Base-by-base conservation (phyloP, 1,140 invertebrate genomes). In the Oedothorax gibbosus region DNA sequence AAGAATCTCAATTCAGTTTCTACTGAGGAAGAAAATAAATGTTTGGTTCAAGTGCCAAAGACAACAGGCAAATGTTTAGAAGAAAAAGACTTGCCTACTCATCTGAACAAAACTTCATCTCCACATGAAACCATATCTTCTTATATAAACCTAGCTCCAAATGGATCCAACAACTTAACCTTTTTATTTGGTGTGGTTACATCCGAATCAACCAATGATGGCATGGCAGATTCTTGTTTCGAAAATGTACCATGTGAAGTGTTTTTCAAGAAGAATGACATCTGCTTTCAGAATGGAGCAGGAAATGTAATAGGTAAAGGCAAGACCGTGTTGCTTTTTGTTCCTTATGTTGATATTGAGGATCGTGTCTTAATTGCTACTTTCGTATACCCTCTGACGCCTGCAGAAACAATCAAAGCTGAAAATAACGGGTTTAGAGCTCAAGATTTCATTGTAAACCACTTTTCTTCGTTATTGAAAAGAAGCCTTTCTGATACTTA, bases 181-280 rank as follows among this genome's bases (percentile, higher is more conserved):
- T 75, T 75, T 35, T 7, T 75, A 10, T 75, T 75, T 75, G 72
- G 72, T 75, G 18, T 21, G 60, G 35, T 75, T 51, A 35, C 3
- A 11, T 14, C 35, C 2, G 6, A 11, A 20, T 60, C 72, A 8
- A n/a, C 56, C 14, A 8, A 75, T 15, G 53, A 57, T 7, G 72
- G 72, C 8, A 14, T 75, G 9, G 56, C 56, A 10, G 4, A 51
- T 57, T n/a, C 53, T 35, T 15, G 35, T 0, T 14, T 35, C 60
- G 51, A 35, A 21, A 14, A 35, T 57, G 15, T 18, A 15, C 21
- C 9, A 7, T 35, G 49, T 60, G 10, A 21, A 60, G 54, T 75
- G 11, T 57, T 57, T 60, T 75, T 75, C 60, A 12, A 21, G 3
- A n/a, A 21, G 21, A 50, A 75, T 9, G 54, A 6, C 7, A 14